phyloP scores from a whole-genome alignment of 2,113 vertebrate species.

The Crocuta crocuta region DNA sequence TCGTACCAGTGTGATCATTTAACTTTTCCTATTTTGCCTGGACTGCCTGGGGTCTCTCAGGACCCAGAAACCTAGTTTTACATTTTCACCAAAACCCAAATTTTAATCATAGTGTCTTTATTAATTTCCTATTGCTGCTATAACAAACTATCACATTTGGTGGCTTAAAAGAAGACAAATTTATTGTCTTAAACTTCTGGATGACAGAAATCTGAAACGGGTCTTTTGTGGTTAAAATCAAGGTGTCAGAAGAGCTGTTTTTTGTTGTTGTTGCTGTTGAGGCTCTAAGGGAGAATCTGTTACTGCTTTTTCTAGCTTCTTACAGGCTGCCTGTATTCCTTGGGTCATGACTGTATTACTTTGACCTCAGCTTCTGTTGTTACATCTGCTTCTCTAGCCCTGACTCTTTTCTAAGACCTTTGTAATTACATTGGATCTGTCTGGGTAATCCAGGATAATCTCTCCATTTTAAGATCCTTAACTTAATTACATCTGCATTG shows the following conservation, averaged over 20 bases:
- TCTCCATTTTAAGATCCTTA: neutral
- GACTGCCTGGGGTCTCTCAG: neutral
- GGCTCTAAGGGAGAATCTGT: neutral
- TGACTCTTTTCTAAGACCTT: neutral
- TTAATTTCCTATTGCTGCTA: neutral
- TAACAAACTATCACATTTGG: neutral
- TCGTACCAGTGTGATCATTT: neutral
- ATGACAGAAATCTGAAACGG: neutral
- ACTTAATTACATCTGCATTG: neutral
- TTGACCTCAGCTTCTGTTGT: neutral
- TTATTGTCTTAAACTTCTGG: neutral
- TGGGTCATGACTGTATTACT: neutral
- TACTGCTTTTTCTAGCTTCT: neutral
- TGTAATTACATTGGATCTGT: neutral
- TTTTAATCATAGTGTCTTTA: neutral
- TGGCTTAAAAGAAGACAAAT: neutral
- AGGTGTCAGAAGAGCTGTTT: neutral
- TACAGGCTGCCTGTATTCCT: neutral
- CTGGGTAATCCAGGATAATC: neutral
- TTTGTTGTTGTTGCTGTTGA: neutral
- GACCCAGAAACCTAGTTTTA: neutral
- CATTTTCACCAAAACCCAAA: neutral
- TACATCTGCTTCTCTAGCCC: neutral
- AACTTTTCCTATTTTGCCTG: neutral
- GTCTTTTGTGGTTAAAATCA: neutral